phyloP scores from a whole-genome alignment of 2,888 invertebrate genomes.

The Pegoplata infirma region DNA sequence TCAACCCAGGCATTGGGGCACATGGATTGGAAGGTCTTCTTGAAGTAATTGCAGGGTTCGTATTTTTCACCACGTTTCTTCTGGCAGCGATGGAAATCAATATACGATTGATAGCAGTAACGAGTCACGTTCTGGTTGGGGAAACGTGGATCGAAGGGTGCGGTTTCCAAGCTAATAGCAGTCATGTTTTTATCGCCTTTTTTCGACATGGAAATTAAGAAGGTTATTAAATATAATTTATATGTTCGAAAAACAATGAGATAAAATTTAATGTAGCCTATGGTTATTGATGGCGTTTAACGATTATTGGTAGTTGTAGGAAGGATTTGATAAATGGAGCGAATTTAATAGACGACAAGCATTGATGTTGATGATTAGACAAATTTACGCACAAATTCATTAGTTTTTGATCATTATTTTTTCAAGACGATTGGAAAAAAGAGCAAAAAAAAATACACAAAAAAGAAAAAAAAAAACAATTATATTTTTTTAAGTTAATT shows the following conservation, averaged over 20 bases:
- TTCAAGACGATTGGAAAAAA: neutral
- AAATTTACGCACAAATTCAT: neutral
- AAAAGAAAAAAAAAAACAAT: neutral
- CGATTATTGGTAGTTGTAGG: no score
- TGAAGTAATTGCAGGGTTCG: conserved; percentile 94
- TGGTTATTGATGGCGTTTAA: neutral
- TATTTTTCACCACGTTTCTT: conserved; percentile 92
- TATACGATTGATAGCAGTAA: conserved; percentile 95
- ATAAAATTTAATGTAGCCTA: neutral
- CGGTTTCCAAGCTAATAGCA: conserved; percentile 80
- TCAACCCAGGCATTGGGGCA: conserved; percentile 94
- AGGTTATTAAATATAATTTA: no score
- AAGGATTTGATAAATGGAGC: no score
- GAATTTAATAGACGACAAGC: neutral
- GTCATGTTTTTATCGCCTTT: conserved; percentile 67
- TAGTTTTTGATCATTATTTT: neutral
- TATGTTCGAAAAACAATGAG: neutral
- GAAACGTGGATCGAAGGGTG: conserved; percentile 97
- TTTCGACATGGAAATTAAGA: conserved; percentile 77
- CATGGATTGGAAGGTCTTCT: conserved; percentile 86
- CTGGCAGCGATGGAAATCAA: conserved; percentile 95
- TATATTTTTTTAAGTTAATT: neutral
- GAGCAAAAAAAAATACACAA: neutral
- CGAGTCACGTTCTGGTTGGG: conserved; percentile 97
- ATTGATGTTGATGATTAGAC: neutral